Evolutionary conservation across 2,113 vertebrate genomes (phyloP), one percentile per base, ranked within the genome.

Genomic region (Mionectes macconnelli): DNA sequence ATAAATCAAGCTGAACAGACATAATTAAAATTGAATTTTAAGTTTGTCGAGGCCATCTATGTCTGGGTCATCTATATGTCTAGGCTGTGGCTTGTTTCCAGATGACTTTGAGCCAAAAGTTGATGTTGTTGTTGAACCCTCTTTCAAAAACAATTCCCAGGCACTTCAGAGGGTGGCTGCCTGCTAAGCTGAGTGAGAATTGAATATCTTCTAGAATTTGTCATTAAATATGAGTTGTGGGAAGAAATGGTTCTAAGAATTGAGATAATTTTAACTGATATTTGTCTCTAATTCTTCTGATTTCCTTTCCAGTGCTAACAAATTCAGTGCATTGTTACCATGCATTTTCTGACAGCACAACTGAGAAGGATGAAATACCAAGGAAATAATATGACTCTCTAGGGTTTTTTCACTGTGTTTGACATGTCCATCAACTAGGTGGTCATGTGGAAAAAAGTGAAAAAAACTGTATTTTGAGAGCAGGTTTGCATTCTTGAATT

Each of bases 1-100:
- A 90, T 97, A 97, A 96, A 96, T 96, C 96, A 96, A 87, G 47
- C 80, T 87, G 50, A 97, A 88, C 37, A 87, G 75, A 73, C 70
- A 72, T 94, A 96, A 97, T 96, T 96, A 96, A 94, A 95, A 73
- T 89, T 92, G 95, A 96, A 95, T 97, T 95, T 66, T 63, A 89
- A 59, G 55, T 89, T 94, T 96, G 82, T 91, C 93, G 90, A 45
- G 76, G 69, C 87, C 92, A 91, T 80, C 80, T 84, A 23, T 47
- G 72, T 87, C 79, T 66, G 11, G 28, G 15, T 45, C 44, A 44
- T 44, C 44, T 44, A 44, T 84, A 23, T 50, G 72, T 87, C 79
- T 66, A 12, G 25, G 12, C 37, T 74, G 33, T 96, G 95, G 96
- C 91, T 94, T 82, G 59, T 80, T 97, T 96, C 96, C 96, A 97